Percentiles rank a stretch among this genome's conserved stretches.
Evolutionary conservation across 1,140 invertebrate genomes (phyloP).

Genomic region (Euglossa dilemma): DNA sequence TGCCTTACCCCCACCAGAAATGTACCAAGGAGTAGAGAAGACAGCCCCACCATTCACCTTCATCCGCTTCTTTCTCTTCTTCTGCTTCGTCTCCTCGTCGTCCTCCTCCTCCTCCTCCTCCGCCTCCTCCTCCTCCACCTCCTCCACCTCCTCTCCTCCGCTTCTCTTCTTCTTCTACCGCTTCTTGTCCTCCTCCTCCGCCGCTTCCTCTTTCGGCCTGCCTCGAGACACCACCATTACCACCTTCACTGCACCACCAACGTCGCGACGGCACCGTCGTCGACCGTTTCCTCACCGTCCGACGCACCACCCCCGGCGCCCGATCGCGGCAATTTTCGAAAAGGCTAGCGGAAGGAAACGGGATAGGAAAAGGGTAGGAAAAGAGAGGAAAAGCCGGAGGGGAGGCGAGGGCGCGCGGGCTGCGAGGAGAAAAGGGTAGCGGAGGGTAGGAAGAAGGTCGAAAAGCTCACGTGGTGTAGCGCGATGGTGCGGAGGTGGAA

Average conservation of each 20-base stretch:
- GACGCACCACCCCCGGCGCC: neutral
- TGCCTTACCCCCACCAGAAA: conserved; percentile 78
- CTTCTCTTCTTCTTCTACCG: neutral
- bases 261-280: conserved; percentile 50
- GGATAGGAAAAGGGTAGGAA: neutral
- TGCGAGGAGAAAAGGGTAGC: conserved; percentile 35
- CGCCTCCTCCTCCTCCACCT: neutral
- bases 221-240: conserved; percentile 43
- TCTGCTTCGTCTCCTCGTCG: conserved; percentile 31
- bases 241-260: conserved; percentile 48
- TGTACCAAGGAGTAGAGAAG: conserved; percentile 65
- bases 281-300: neutral
- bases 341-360: too few relatives aligned
- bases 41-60: conserved; percentile 56
- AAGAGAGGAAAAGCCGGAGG: too few relatives aligned
- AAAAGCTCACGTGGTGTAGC: conserved; percentile 48
- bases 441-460: conserved; percentile 49
- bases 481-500: conserved; percentile 54
- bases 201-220: neutral
- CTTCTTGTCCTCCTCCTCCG: neutral
- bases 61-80: conserved; percentile 45
- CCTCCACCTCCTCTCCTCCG: neutral
- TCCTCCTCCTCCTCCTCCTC: neutral
- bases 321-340: neutral
- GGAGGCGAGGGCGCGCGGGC: neutral